Conservation (phyloP, 2,113 vertebrate genomes). For the Marmota monax region DNA sequence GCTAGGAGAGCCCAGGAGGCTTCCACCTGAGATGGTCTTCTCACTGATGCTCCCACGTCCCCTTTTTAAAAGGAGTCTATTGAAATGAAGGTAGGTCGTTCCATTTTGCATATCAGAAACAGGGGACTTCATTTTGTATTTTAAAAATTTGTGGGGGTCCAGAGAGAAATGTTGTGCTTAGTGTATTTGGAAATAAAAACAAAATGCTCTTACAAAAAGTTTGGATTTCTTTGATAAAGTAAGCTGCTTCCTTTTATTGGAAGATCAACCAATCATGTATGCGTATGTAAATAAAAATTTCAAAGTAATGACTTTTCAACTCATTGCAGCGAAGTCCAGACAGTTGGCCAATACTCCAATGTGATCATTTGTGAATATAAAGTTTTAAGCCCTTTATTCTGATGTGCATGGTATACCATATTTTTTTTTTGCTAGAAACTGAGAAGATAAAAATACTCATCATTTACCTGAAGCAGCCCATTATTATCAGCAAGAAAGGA, state of each 20-base stretch:
- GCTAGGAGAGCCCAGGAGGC: neutral
- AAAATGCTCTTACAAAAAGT: neutral
- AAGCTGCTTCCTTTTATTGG: neutral
- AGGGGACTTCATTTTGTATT: slow-evolving; percentile 9
- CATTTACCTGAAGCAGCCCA: slow-evolving; percentile 85
- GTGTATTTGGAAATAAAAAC: neutral
- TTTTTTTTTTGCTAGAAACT: slow-evolving; percentile 79
- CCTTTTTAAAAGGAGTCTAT: neutral
- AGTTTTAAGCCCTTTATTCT: neutral
- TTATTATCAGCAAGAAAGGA: slow-evolving; percentile 83
- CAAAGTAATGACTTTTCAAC: neutral
- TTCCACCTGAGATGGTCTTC: neutral
- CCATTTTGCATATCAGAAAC: slow-evolving; percentile 35
- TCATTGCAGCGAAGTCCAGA: neutral
- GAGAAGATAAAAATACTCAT: slow-evolving; percentile 82
- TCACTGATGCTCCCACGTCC: neutral
- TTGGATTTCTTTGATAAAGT: neutral
- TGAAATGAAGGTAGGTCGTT: slow-evolving; percentile 84
- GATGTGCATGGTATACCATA: neutral
- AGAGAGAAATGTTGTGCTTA: neutral
- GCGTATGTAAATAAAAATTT: neutral
- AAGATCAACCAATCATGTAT: neutral
- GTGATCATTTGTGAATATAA: neutral
- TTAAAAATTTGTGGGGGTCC: neutral
- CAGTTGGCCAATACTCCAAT: neutral